Conservation (phyloP, 2,113 vertebrate genomes). For the Albula goreensis region DNA sequence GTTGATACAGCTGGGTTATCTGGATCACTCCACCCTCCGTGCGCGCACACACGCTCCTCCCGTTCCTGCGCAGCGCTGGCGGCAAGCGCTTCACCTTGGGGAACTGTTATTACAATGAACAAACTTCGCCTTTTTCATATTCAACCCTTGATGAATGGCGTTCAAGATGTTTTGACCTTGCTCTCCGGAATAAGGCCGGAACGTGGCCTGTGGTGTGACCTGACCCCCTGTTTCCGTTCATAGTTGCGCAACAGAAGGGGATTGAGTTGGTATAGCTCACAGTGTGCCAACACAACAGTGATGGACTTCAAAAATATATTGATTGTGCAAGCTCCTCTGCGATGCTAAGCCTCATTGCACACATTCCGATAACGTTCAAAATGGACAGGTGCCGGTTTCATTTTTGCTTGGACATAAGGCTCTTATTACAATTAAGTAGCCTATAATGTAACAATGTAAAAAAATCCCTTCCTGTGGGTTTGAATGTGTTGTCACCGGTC, state of each 20-base stretch:
- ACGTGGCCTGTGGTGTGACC: not conserved
- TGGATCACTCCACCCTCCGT: constrained; percentile 38
- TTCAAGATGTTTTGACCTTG: not conserved
- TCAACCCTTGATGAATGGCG: not conserved
- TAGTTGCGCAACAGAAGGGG: no score
- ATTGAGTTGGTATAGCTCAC: no score
- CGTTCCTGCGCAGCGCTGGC: not conserved
- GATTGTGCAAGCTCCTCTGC: no score
- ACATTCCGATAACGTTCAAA: not conserved
- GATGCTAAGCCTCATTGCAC: not conserved
- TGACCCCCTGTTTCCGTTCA: no score
- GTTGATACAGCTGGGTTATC: constrained; percentile 40
- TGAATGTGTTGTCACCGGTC: no score
- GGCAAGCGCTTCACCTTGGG: constrained; percentile 17
- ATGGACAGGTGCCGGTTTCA: not conserved
- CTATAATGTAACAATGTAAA: no score
- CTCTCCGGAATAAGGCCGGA: not conserved
- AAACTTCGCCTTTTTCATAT: not conserved
- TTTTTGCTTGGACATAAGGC: not conserved
- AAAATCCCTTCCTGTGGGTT: no score
- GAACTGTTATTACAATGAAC: not conserved
- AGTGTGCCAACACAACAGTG: no score
- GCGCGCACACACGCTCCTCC: constrained; percentile 24
- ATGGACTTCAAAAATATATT: no score
- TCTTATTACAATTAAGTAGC: no score